Base-by-base conservation (phyloP, 2,888 invertebrate genomes). In the Baccha elongata region DNA sequence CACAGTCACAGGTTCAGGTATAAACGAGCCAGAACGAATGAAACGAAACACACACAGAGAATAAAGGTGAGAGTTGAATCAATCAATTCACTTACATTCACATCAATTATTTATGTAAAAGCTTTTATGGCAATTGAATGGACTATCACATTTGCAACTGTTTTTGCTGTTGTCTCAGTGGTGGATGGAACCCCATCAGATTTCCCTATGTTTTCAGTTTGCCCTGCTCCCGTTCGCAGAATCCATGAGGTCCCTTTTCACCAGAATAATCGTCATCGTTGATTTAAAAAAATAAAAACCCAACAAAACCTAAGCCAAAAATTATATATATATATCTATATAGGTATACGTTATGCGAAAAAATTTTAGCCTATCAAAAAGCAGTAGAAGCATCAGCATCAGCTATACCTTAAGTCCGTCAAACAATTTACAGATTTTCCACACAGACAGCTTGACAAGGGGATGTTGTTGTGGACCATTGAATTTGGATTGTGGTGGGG, bases 21-120 rank as follows among this genome's bases (percentile, higher is more conserved):
- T 10, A 8, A n/a, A n/a, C 13, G 1, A 23, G 11, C 11, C 29
- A 32, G 6, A 23, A 7, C 13, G 5, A 11, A 32, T 17, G 17
- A 3, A 26, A 23, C 1, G 23, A 60, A 23, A 10, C n/a, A n/a
- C 10, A 17, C 2, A 44, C 53, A 62, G 23, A 46, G 42, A 37
- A 48, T 13, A 68, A 67, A 60, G 46, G 69, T 79, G 69, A 74
- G 69, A 72, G 87, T 86, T 85, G 85, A 87, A 88, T 88, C 89
- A 88, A 88, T 88, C 89, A 88, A 87, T 88, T 87, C 86, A 86
- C 87, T 88, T 88, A 87, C 87, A 87, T 87, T 86, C 86, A 86
- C 87, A 86, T 88, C 88, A 88, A 88, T 87, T 87, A 88, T 88
- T 88, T 85, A 88, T 87, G 86, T 85, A 85, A 86, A 87, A 86